These are phyloP conservation scores for Epinephelus awoara DNA, from an alignment of 2,797 vertebrate species.

Conservation along the genomic window DNA sequence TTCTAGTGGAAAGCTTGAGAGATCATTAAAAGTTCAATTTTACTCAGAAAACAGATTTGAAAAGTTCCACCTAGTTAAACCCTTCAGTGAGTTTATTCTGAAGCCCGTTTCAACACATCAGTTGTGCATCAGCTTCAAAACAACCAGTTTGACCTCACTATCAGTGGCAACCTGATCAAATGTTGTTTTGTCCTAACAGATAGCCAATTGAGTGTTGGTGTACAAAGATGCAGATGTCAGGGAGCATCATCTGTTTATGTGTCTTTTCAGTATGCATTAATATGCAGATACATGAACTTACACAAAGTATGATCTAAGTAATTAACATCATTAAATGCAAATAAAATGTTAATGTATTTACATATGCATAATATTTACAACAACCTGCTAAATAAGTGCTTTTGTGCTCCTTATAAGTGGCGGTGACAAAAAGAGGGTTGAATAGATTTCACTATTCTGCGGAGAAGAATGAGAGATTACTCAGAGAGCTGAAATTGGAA, in stretches of 20 bases:
- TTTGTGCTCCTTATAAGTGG: slow-evolving; percentile 46
- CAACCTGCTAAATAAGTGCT: slow-evolving; percentile 40
- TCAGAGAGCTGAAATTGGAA: slow-evolving; percentile 63
- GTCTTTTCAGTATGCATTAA: neutral
- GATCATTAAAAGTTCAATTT: slow-evolving; percentile 6
- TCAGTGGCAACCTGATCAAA: slow-evolving; percentile 34
- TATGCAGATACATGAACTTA: neutral
- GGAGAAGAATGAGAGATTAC: slow-evolving; percentile 66
- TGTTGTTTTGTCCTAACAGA: slow-evolving; percentile 15
- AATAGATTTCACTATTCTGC: slow-evolving; percentile 62
- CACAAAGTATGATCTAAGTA: slow-evolving; percentile 24
- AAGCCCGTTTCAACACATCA: neutral
- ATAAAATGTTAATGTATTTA: slow-evolving; percentile 29
- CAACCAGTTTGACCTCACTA: slow-evolving; percentile 35
- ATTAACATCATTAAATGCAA: slow-evolving; percentile 23
- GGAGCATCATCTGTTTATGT: neutral
- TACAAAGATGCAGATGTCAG: slow-evolving; percentile 36
- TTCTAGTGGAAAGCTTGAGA: neutral
- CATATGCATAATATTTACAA: slow-evolving; percentile 37
- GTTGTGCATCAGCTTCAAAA: neutral
- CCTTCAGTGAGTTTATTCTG: slow-evolving; percentile 1
- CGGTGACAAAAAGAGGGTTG: slow-evolving; percentile 46
- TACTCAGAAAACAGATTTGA: neutral
- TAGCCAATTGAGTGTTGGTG: slow-evolving; percentile 41
- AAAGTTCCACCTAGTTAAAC: neutral